phyloP scores from a whole-genome alignment of 2,113 vertebrate species.

The Bujurquina vittata region DNA sequence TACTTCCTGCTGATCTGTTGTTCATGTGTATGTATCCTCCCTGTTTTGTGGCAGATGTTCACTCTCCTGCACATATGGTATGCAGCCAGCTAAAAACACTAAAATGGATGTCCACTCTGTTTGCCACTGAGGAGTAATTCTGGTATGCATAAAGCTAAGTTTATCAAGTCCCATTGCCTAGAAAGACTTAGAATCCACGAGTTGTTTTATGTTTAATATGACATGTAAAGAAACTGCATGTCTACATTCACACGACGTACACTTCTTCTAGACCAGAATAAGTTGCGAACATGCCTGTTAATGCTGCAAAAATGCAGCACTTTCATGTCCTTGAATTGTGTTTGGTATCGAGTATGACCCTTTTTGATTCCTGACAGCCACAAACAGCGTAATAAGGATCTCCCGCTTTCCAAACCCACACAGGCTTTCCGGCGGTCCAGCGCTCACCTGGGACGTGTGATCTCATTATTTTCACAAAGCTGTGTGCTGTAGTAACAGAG shows the following conservation, averaged over 20 bases:
- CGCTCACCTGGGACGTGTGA: neutral
- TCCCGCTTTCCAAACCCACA: neutral
- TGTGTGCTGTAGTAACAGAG: constrained; percentile 2
- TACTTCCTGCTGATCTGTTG: constrained; percentile 27
- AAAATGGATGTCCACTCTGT: constrained; percentile 8
- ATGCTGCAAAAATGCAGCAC: no score
- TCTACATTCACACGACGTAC: neutral
- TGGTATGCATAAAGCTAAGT: neutral
- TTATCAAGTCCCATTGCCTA: no score
- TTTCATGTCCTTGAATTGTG: neutral
- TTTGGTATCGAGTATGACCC: neutral
- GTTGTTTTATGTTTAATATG: neutral
- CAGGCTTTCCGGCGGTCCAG: neutral
- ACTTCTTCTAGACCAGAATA: neutral
- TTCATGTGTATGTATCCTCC: neutral
- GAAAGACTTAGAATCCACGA: neutral
- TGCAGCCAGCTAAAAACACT: constrained; percentile 16
- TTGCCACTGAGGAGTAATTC: neutral
- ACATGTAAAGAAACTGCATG: neutral
- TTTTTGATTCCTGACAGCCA: neutral
- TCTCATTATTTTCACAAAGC: constrained; percentile 19
- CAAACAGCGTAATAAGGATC: neutral
- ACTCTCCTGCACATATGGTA: constrained; percentile 30
- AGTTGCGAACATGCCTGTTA: neutral
- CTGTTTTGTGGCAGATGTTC: constrained; percentile 50